These are phyloP conservation scores for Nycticorax nycticorax DNA, from an alignment of 2,113 vertebrate genomes.

Conservation along the genomic window DNA sequence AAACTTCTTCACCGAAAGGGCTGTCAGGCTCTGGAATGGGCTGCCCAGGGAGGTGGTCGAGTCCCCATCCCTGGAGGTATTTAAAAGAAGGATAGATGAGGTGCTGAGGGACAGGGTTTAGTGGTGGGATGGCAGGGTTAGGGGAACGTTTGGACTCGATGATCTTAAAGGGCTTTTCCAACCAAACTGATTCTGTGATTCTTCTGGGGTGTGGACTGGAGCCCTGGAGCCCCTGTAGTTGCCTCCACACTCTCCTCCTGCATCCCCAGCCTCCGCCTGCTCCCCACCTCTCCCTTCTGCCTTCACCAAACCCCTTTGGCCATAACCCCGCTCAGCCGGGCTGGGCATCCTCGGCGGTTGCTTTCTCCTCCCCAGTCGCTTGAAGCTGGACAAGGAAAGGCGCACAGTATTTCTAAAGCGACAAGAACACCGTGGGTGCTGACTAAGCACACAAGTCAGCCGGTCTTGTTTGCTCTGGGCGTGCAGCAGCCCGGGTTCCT, in stretches of 20 bases:
- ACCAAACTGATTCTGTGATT: too few species aligned
- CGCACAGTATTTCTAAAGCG: neutral
- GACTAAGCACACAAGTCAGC: neutral
- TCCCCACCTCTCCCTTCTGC: neutral
- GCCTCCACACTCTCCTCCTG: neutral
- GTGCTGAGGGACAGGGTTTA: too few species aligned
- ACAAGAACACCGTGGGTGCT: rapidly evolving
- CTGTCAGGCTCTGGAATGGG: too few species aligned
- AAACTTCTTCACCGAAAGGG: too few species aligned
- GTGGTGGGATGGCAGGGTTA: too few species aligned
- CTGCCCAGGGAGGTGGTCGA: too few species aligned
- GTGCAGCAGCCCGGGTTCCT: neutral
- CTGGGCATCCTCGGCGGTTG: neutral
- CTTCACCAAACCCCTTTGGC: neutral
- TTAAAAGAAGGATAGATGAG: too few species aligned
- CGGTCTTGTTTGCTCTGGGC: neutral
- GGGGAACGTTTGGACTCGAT: too few species aligned
- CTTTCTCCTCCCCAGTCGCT: neutral
- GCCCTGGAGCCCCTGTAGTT: neutral
- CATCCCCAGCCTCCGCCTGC: neutral
- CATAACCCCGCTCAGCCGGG: rapidly evolving
- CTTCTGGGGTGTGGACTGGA: neutral
- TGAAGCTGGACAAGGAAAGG: neutral
- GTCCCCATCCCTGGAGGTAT: too few species aligned
- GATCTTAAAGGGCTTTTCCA: too few species aligned